Evolutionary conservation across 1,140 invertebrate genomes (phyloP).

Genomic region (Drosophila teissieri): DNA sequence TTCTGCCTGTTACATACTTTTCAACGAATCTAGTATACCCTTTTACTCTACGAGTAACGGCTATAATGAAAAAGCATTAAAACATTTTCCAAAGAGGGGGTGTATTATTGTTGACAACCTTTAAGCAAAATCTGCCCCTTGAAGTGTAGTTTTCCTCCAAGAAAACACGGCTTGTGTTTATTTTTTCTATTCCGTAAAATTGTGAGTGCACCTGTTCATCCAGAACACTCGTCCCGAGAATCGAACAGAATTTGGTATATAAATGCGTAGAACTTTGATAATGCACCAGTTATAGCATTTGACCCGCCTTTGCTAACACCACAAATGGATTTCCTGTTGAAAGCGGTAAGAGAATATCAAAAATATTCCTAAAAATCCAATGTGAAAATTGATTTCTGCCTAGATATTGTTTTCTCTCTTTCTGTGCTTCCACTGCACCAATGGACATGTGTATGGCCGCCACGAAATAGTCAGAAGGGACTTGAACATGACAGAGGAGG

Average conservation of each 20-base stretch:
- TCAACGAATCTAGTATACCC: too few relatives aligned
- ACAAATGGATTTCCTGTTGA: conserved; percentile 11
- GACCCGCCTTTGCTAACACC: not conserved
- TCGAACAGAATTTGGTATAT: too few relatives aligned
- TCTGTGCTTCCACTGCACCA: not conserved
- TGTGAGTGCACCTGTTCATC: not conserved
- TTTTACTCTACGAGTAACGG: too few relatives aligned
- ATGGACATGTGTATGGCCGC: not conserved
- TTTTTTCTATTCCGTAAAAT: not conserved
- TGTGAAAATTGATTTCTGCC: not conserved
- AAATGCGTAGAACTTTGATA: not conserved
- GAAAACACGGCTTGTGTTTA: not conserved
- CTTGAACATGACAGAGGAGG: not conserved
- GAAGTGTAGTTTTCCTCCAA: not conserved
- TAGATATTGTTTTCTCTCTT: conserved; percentile 3
- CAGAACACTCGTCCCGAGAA: not conserved
- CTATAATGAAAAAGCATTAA: too few relatives aligned
- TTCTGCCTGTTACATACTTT: too few relatives aligned
- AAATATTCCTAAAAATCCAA: too few relatives aligned
- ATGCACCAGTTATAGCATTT: conserved; percentile 3
- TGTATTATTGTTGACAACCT: too few relatives aligned
- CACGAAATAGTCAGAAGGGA: conserved; percentile 8
- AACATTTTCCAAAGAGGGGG: too few relatives aligned
- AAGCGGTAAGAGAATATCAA: conserved; percentile 5
- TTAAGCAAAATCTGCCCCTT: not conserved